Evolutionary conservation across 2,797 vertebrate genomes (phyloP), one percentile per base, ranked within the genome.

Genomic region (Sitta carolinensis): DNA sequence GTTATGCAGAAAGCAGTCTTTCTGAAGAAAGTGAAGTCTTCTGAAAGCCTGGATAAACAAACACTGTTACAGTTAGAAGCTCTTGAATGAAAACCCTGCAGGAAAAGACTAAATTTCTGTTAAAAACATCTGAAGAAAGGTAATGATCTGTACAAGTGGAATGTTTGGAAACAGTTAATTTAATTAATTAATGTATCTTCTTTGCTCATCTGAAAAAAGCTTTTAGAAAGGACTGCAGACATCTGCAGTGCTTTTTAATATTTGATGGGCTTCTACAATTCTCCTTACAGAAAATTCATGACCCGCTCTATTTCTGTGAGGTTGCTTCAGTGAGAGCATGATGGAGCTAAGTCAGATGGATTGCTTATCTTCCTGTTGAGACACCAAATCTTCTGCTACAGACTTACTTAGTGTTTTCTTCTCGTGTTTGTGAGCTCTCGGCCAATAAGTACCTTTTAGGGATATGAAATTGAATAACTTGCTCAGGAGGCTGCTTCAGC

Each of bases 161-260:
- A 50, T 88, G 76, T 88, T 90, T 86, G 69, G 77, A 88, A 91
- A 66, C 62, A 69, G 68, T 89, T 95, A 76, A 80, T 88, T 90
- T 67, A 87, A 84, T 89, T 72, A 92, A 86, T 93, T 79, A 38
- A 45, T 74, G 20, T 61, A 61, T 85, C 72, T 23, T 92, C 84
- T n/a, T 87, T 59, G 40, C 87, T 88, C 3, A 0, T 69, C 73
- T 91, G 83, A 61, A 75, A 72, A 73, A 91, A 63, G 93, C 95
- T 95, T 96, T 94, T 69, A 91, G 91, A 81, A 88, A 86, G 70
- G 90, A 91, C 96, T 94, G 94, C 95, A 96, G 96, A 94, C 91
- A 94, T 95, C 94, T 96, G 95, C 96, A 96, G 95, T 95, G 95
- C 94, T 90, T 89, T 86, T 96, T 90, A 96, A 96, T 96, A 96